Evolutionary conservation across 2,888 invertebrate species (phyloP), one percentile per base, ranked within the genome.

Genomic region (Drosophila macrospina): DNA sequence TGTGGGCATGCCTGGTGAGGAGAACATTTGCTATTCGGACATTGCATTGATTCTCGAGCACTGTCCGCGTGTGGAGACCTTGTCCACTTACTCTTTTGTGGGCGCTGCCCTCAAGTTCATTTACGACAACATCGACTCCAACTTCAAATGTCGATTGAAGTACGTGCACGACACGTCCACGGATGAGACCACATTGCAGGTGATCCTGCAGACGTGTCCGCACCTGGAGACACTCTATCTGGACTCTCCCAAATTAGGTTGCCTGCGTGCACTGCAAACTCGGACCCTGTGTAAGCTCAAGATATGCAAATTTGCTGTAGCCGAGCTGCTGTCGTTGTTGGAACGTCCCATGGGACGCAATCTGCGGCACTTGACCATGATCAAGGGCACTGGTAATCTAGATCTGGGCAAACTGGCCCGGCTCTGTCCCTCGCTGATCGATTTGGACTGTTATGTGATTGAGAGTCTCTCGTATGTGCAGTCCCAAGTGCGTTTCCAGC

Each of bases 1-100:
- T 85, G 94, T 95, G 74, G 95, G 95, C 42, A 94, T 94, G 93
- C 95, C 94, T 65, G 95, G 95, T 0, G 95, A 95, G 86, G 94
- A 94, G 90, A 94, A 94, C 78, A 93, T 95, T 55, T 95, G 95
- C 81, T 94, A 94, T 74, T 94, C 94, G 48, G 94, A 95, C 74
- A 93, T 95, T 15, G 95, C 95, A 5, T 91, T 94, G 68, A 91
- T 95, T 50, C 94, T 95, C 80, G 93, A 93, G 76, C 93, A 93
- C 80, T 93, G 95, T 83, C 95, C 94, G 30, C 95, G 95, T 89
- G 92, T 95, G 48, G 93, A 94, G 36, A 94, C 94, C 44, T 91
- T 95, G 20, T 94, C 94, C 62, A 94, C 94, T 54, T 95, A 95
- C 86, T 95, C 95, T 0, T 95, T 93, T 89, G 94, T 95, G 37